These are phyloP conservation scores for Zaprionus nigranus DNA, from an alignment of 1,140 invertebrate species.

Conservation along the genomic window DNA sequence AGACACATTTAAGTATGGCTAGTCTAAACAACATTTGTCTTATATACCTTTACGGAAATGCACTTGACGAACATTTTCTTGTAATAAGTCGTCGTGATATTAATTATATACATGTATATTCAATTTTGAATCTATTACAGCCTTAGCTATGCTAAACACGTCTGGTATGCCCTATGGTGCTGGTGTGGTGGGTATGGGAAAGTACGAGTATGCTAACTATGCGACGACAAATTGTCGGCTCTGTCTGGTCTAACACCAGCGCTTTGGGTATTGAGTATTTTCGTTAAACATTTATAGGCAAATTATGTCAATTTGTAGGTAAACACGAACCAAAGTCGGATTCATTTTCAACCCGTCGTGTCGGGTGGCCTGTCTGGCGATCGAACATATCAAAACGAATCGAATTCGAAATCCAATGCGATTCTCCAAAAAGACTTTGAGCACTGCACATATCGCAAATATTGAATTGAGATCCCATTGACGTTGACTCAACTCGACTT, in stretches of 20 bases:
- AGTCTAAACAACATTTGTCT: neutral
- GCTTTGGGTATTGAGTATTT: slow-evolving; percentile 46
- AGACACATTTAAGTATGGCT: no score
- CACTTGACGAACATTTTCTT: neutral
- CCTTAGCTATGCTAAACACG: slow-evolving; percentile 12
- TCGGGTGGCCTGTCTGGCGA: neutral
- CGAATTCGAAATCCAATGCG: slow-evolving; percentile 28
- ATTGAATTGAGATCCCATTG: slow-evolving; percentile 58
- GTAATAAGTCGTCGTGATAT: neutral
- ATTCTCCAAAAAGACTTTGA: slow-evolving; percentile 38
- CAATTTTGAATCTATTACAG: neutral
- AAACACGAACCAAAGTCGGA: slow-evolving; percentile 57
- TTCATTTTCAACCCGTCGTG: slow-evolving; percentile 9
- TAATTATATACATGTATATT: neutral
- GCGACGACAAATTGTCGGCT: neutral
- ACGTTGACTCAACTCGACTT: slow-evolving; percentile 1
- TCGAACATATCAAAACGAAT: slow-evolving; percentile 8
- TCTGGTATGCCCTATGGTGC: slow-evolving; percentile 10
- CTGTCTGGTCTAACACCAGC: slow-evolving; percentile 39
- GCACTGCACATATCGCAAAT: slow-evolving; percentile 21
- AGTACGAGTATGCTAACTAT: slow-evolving; percentile 32
- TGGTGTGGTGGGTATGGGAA: neutral
- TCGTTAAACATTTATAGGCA: slow-evolving; percentile 76
- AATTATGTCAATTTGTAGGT: slow-evolving; percentile 82
- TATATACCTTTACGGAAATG: neutral